Conservation (phyloP, 2,113 vertebrate species). For the Apodemus speciosus region DNA sequence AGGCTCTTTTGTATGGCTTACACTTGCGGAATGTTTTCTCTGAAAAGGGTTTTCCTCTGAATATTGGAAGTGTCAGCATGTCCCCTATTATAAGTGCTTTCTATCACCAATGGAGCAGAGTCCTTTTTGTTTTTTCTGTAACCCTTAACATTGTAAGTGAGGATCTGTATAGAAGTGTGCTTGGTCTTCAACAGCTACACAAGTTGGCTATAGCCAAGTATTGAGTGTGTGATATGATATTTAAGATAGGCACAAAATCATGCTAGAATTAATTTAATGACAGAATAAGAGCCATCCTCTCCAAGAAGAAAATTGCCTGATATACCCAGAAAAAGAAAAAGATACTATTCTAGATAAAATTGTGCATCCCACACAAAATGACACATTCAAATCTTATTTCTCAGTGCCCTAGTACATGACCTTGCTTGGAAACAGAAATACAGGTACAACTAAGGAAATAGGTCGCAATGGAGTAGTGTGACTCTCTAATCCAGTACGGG, state of each 20-base stretch:
- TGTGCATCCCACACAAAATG: not conserved
- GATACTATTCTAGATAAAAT: not conserved
- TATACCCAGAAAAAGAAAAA: not conserved
- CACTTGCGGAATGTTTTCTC: not conserved
- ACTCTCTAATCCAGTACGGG: not conserved
- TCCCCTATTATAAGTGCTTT: not conserved
- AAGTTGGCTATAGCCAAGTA: not conserved
- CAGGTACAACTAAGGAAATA: not conserved
- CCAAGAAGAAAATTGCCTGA: not conserved
- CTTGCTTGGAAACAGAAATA: constrained; percentile 9
- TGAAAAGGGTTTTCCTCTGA: not conserved
- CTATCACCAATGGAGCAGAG: not conserved
- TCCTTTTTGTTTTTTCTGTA: not conserved
- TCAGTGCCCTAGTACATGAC: not conserved
- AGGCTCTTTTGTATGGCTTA: not conserved
- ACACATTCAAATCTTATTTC: not conserved
- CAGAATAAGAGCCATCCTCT: not conserved
- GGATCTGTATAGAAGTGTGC: not conserved
- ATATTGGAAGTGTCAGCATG: not conserved
- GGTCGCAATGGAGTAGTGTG: not conserved
- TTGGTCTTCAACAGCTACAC: not conserved
- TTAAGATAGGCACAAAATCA: too few species aligned
- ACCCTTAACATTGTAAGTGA: not conserved
- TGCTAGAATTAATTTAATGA: not conserved
- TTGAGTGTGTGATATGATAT: too few species aligned